Conservation (phyloP, 2,797 vertebrate species). For the Tangara arthus region DNA sequence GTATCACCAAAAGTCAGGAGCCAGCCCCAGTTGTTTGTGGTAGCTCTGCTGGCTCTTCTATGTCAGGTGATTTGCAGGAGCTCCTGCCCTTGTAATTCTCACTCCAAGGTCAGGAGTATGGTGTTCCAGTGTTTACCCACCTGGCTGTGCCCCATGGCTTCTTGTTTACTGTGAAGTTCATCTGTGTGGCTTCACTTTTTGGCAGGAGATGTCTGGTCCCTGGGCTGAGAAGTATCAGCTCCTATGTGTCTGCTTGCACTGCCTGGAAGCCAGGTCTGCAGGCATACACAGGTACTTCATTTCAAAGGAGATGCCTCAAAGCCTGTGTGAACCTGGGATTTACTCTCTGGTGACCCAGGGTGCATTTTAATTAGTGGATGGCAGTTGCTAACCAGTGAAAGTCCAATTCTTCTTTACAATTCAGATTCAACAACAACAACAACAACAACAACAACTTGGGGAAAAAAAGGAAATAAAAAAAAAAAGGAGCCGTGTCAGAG, state of each 20-base stretch:
- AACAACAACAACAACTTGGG: no score
- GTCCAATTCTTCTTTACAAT: background rate
- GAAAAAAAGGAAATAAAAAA: rapidly evolving
- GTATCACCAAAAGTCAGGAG: background rate
- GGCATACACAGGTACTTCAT: rapidly evolving
- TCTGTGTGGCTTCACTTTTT: background rate
- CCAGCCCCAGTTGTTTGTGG: background rate
- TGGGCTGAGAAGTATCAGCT: background rate
- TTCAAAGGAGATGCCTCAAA: background rate
- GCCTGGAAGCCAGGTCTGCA: background rate
- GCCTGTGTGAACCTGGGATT: background rate
- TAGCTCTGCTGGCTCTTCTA: background rate
- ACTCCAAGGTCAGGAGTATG: background rate
- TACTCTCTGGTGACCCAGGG: background rate
- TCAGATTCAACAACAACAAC: background rate
- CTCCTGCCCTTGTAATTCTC: background rate
- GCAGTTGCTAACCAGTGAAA: background rate
- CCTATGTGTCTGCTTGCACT: background rate
- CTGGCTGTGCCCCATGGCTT: background rate
- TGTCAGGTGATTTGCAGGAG: background rate
- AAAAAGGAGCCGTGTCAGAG: rapidly evolving
- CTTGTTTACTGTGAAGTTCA: rapidly evolving
- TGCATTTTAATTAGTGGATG: background rate
- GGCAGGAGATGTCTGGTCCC: background rate
- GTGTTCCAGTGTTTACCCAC: background rate